Percentiles rank a stretch among this genome's conserved stretches.
phyloP scores from a whole-genome alignment of 2,797 vertebrate species.

The Menidia menidia region DNA sequence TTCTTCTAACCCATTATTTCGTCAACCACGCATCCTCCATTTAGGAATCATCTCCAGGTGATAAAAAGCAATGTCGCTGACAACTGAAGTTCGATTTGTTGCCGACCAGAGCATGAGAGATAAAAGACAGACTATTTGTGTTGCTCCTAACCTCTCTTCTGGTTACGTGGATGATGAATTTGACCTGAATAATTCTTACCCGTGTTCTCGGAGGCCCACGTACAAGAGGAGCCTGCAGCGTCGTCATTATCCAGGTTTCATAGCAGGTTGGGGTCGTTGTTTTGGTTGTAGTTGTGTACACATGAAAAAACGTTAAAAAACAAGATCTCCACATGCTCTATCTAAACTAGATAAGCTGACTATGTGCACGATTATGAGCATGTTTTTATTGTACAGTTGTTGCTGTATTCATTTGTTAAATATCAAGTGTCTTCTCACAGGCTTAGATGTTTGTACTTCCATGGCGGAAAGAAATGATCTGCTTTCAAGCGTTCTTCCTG shows the following conservation, averaged over 20 bases:
- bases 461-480: constrained; percentile 79
- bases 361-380: not conserved
- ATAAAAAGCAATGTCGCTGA: constrained; percentile 65
- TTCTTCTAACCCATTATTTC: not conserved
- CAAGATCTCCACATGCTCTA: not conserved
- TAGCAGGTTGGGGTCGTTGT: constrained; percentile 68
- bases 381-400: not conserved
- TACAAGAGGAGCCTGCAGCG: constrained; percentile 71
- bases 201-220: constrained; percentile 63
- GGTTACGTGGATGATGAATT: constrained; percentile 57
- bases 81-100: constrained; percentile 33
- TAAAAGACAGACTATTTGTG: constrained; percentile 69
- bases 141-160: constrained; percentile 38
- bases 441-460: constrained; percentile 74
- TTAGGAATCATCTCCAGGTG: not conserved
- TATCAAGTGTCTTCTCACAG: constrained; percentile 51
- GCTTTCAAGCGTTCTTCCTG: constrained; percentile 51
- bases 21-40: not conserved
- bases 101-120: constrained; percentile 12
- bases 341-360: not conserved
- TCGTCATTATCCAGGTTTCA: constrained; percentile 67
- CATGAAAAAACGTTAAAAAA: not conserved
- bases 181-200: constrained; percentile 79
- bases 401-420: not conserved
- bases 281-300: not conserved